Evolutionary conservation across 2,113 vertebrate species (phyloP), one percentile per base, ranked within the genome.

Genomic region (Oceanodroma tethys): DNA sequence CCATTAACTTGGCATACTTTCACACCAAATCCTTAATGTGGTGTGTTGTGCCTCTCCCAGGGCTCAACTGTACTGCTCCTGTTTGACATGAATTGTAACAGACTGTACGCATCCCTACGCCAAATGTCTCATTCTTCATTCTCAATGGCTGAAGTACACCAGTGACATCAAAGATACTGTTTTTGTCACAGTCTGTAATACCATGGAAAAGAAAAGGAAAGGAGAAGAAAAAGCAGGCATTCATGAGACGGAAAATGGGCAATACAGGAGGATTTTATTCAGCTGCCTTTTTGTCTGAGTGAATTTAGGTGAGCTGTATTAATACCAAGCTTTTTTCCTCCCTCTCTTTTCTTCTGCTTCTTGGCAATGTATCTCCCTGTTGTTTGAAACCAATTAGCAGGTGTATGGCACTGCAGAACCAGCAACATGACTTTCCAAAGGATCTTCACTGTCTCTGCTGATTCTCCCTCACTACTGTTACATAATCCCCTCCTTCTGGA

Each of bases 401-500:
- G 48, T 86, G 19, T 53, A 88, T 11, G 42, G 58, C 62, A 85
- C 59, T 81, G 82, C 75, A 91, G 62, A 93, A 90, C 86, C 71
- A 91, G 90, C 53, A 84, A 82, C 36, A 45, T 36, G 30, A 70
- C 86, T 96, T 96, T 94, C 63, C 91, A 62, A 66, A 94, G 68
- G 26, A 87, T 93, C 93, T 75, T 95, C 71, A 40, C 75, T 88
- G 53, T 89, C 89, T 96, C 74, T 95, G 48, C 74, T 86, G 60
- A 95, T 90, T 95, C 74, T 92, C 70, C 30, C 97, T 95, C 65
- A 48, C 81, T 91, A 42, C 62, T 71, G 36, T 97, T 96, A 92
- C 36, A 86, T 95, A 97, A 96, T 84, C 36, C 42, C 36, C 48
- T 96, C 71, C 97, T 95, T 88, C 80, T 96, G 91, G 94, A 76